Evolutionary conservation across 2,888 invertebrate genomes (phyloP), one percentile per base, ranked within the genome.

Genomic region (Sericinus montela): DNA sequence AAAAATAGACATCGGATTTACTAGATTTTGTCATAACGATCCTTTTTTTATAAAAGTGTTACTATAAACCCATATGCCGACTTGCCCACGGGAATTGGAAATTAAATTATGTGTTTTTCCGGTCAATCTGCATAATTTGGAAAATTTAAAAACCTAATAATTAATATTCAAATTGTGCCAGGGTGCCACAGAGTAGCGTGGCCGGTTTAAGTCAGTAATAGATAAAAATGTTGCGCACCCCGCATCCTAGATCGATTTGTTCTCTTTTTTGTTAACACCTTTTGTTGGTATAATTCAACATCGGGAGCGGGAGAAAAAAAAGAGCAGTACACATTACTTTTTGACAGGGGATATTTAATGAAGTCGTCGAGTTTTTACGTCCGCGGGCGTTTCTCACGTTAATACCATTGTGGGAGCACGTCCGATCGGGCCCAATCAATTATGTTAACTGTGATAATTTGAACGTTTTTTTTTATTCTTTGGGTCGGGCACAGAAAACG

Each of bases 341-440:
- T 84, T 85, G 87, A 88, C 87, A 86, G 83, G 81, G 81, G 85
- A 76, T 86, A 87, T 82, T 86, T 86, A 86, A 88, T 86, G 86
- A 85, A 87, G 86, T 81, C 75, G 81, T 88, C 63, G 58, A 61
- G 73, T 80, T 82, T 74, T 70, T 74, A 69, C 58, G 64, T 58
- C 57, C 64, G 60, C 59, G 62, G 62, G 59, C 53, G 66, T 69
- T 83, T 86, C 86, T 77, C 87, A 86, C 86, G 86, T 63, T 69
- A 61, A 60, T 65, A 61, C 71, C 69, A 77, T 81, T 83, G 81
- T 82, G 70, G 74, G 66, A 75, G 81, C 86, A 81, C 82, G 84
- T 84, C 80, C 73, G 74, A 67, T 73, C 73, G 74, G 32, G 67
- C 78, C 73, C 86, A 85, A 86, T 86, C 86, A 84, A 86, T 87